Conservation (phyloP, 1,140 invertebrate genomes). For the Hylaeus anthracinus region DNA sequence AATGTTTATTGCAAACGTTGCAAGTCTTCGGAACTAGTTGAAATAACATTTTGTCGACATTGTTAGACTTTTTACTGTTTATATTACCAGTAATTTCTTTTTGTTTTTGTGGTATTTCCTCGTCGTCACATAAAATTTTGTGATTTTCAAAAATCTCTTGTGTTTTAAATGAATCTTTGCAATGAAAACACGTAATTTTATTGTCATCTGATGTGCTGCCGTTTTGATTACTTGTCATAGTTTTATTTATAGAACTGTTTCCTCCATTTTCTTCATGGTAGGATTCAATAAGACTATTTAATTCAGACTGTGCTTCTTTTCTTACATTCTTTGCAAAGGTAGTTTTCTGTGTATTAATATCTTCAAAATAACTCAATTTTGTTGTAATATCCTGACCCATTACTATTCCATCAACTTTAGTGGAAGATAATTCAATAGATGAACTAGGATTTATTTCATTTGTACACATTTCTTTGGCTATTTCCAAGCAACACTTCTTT, state of each 20-base stretch:
- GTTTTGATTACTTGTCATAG: constrained; percentile 1
- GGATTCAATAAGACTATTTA: constrained; percentile 59
- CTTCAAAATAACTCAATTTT: constrained; percentile 27
- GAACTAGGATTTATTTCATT: constrained; percentile 1
- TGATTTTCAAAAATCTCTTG: constrained; percentile 62
- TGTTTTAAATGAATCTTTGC: constrained; percentile 53
- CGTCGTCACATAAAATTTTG: constrained; percentile 48
- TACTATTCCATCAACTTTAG: constrained; percentile 6
- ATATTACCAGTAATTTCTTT: background rate
- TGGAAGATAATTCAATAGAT: constrained; percentile 13
- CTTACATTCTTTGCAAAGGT: constrained; percentile 36
- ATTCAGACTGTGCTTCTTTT: constrained; percentile 47
- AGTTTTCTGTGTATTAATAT: constrained; percentile 27
- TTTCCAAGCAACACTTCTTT: constrained; percentile 50
- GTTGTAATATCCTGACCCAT: constrained; percentile 1
- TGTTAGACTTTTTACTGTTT: background rate
- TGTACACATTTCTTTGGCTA: constrained; percentile 39
- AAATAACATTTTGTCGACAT: background rate
- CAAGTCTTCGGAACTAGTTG: constrained; percentile 17
- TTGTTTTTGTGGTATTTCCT: constrained; percentile 9
- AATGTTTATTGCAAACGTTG: constrained; percentile 3
- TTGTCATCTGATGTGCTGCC: constrained; percentile 13
- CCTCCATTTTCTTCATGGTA: constrained; percentile 37
- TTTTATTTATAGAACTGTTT: constrained; percentile 8
- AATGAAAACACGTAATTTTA: constrained; percentile 45